These are phyloP conservation scores for Tokudaia muenninki DNA, from an alignment of 2,797 vertebrate genomes.

Conservation along the genomic window DNA sequence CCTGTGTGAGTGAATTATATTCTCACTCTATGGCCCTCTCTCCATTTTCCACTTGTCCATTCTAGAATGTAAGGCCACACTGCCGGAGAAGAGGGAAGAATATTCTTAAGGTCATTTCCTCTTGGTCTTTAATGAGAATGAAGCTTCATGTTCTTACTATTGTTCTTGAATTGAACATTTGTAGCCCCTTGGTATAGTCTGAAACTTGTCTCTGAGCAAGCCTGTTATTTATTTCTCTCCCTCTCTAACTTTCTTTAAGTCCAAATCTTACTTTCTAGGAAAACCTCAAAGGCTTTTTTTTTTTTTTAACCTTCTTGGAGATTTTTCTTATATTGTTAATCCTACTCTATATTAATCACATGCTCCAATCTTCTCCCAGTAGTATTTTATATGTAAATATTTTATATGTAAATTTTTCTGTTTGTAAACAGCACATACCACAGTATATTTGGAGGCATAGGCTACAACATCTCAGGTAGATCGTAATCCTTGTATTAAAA, in stretches of 20 bases:
- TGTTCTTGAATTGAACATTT: background rate
- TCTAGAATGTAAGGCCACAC: background rate
- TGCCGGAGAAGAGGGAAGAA: background rate
- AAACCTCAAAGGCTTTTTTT: background rate
- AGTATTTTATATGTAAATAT: background rate
- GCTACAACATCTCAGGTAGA: background rate
- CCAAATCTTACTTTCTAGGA: background rate
- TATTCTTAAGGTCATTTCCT: background rate
- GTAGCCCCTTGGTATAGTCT: background rate
- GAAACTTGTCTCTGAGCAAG: background rate
- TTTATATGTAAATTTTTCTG: background rate
- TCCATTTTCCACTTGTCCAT: background rate
- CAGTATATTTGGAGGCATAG: background rate
- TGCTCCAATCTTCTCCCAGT: background rate
- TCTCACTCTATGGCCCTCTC: background rate
- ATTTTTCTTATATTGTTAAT: conserved; percentile 33
- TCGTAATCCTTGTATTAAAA: background rate
- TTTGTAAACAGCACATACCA: background rate
- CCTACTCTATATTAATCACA: background rate
- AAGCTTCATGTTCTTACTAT: background rate
- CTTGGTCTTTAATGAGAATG: background rate
- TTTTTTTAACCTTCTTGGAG: background rate
- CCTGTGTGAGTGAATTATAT: background rate
- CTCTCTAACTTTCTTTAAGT: background rate
- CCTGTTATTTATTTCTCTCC: background rate